Conservation (phyloP, 2,113 vertebrate species). For the Leptosomus discolor region DNA sequence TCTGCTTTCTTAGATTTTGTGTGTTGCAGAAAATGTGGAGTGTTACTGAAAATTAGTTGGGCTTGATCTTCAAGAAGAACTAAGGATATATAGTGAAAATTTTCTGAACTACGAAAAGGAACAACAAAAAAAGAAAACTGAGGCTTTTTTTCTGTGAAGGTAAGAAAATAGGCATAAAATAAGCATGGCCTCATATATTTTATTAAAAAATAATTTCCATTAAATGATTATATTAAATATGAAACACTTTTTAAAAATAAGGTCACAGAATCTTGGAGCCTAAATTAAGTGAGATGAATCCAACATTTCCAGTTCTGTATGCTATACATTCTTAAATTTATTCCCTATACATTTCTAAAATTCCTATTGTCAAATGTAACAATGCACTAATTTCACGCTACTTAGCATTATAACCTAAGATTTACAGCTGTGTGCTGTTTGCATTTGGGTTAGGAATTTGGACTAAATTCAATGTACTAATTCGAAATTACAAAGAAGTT, state of each 20-base stretch:
- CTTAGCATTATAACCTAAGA: not conserved
- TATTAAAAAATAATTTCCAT: not conserved
- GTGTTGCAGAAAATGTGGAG: not conserved
- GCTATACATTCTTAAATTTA: not conserved
- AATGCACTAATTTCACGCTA: not conserved
- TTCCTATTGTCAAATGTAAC: not conserved
- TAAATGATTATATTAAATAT: not conserved
- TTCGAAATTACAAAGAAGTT: not conserved
- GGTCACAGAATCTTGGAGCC: not conserved
- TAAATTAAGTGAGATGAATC: not conserved
- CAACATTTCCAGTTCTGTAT: not conserved
- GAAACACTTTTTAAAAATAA: not conserved
- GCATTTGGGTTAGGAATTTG: not conserved
- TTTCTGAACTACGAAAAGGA: too few relatives aligned
- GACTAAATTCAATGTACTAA: not conserved
- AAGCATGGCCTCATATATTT: not conserved
- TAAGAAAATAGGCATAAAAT: not conserved
- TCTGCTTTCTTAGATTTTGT: not conserved
- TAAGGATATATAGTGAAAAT: not conserved
- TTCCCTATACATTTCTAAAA: not conserved
- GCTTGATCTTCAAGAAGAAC: not conserved
- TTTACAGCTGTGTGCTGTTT: not conserved
- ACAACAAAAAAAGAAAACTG: not conserved
- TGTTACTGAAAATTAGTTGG: not conserved
- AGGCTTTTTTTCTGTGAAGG: not conserved